Evolutionary conservation across 1,140 invertebrate species (phyloP).

Genomic region (Rhopalosiphum maidis): DNA sequence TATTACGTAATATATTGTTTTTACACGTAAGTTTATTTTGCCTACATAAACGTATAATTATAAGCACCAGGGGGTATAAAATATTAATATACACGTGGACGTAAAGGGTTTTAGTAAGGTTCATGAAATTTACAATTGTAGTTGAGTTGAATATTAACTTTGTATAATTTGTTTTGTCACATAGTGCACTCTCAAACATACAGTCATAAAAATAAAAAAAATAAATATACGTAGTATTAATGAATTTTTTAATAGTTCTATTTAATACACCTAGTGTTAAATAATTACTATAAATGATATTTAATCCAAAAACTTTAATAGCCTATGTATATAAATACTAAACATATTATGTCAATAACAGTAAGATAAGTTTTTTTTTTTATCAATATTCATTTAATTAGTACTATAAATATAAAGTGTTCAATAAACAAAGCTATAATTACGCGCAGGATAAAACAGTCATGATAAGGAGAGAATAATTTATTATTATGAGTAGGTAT

Average conservation of each 20-base stretch:
- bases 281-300: neutral
- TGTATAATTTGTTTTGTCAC: neutral
- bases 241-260: neutral
- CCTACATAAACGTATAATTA: too few species aligned
- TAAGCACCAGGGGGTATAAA: too few species aligned
- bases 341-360: neutral
- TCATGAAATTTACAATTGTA: too few species aligned
- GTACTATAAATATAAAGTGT: neutral
- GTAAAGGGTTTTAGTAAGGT: too few species aligned
- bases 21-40: too few species aligned
- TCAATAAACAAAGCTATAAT: neutral
- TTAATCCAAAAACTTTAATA: neutral
- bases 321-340: neutral
- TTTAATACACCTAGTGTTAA: neutral
- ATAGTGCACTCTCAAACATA: neutral
- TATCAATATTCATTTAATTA: neutral
- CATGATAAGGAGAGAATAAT: too few species aligned
- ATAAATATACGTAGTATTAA: neutral
- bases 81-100: too few species aligned
- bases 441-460: neutral
- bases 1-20: too few species aligned
- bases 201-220: neutral
- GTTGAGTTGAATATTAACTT: neutral
- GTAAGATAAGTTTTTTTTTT: neutral
- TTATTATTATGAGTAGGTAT: too few species aligned